These are phyloP conservation scores for Oscheius myriophilus DNA, from an alignment of 2,888 invertebrate genomes.

Conservation along the genomic window DNA sequence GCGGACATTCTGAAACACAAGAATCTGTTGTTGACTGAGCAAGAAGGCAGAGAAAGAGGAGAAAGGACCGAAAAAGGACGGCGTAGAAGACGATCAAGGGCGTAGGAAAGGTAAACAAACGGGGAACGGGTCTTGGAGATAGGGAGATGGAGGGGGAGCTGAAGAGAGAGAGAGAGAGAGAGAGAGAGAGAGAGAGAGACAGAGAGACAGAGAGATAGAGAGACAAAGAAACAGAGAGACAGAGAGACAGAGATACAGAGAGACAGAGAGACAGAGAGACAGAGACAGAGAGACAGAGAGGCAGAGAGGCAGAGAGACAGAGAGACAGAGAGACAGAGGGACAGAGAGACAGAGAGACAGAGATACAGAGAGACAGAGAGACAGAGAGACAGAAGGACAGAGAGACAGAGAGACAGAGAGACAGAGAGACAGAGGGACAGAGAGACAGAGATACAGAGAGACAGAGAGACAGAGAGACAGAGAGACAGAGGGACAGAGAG, in stretches of 20 bases:
- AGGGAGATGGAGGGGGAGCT: neutral
- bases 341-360: conserved; percentile 3
- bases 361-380: conserved; percentile 1
- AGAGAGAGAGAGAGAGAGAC: no score
- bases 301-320: conserved; percentile 1
- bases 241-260: conserved; percentile 6
- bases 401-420: conserved; percentile 4
- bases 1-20: conserved; percentile 10
- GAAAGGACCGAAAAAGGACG: neutral
- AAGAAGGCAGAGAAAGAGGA: conserved; percentile 8
- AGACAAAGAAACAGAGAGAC: conserved; percentile 2
- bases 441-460: no score
- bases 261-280: conserved; percentile 4
- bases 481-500: conserved; percentile 5
- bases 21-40: neutral
- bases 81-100: conserved; percentile 13
- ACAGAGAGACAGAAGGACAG: conserved; percentile 4
- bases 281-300: conserved; percentile 4
- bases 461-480: conserved; percentile 2
- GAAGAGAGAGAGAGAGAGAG: neutral
- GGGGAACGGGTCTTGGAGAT: conserved; percentile 9
- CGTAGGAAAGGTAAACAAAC: conserved; percentile 17
- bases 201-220: no score
- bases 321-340: conserved; percentile 2
- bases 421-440: conserved; percentile 3